These are phyloP conservation scores for Hypomecis atomaria DNA, from an alignment of 2,888 invertebrate species.

Conservation along the genomic window DNA sequence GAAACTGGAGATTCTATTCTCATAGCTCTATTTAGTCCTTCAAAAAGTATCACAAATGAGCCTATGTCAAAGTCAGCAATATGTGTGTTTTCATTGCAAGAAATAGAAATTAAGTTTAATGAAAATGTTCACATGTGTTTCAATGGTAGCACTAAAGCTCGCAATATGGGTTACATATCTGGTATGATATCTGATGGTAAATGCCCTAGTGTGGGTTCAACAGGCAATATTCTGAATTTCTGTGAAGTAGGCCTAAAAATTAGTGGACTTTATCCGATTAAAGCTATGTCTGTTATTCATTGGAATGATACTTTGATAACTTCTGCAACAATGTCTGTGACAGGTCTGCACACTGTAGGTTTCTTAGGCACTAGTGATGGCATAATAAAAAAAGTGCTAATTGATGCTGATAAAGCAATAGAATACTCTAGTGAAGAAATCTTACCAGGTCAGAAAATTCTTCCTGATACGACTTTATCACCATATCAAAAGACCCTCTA, in stretches of 20 bases:
- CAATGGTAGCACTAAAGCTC: conserved; percentile 96
- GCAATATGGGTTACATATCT: conserved; percentile 96
- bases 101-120: conserved; percentile 96
- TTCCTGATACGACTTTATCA: conserved; percentile 95
- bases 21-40: conserved; percentile 95
- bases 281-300: conserved; percentile 89
- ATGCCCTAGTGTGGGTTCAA: conserved; percentile 94
- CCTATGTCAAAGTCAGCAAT: conserved; percentile 93
- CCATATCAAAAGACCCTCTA: conserved; percentile 93
- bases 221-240: conserved; percentile 96
- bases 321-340: conserved; percentile 93
- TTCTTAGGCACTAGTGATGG: conserved; percentile 96
- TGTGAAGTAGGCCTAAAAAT: conserved; percentile 97
- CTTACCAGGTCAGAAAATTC: conserved; percentile 90
- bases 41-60: conserved; percentile 93
- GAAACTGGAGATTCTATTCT: conserved; percentile 92
- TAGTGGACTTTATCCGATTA: conserved; percentile 94
- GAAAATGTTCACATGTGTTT: conserved; percentile 99
- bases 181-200: conserved; percentile 96
- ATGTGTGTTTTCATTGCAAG: conserved; percentile 95
- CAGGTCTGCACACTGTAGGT: conserved; percentile 96
- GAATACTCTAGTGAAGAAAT: conserved; percentile 95
- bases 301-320: conserved; percentile 93
- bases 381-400: conserved; percentile 91
- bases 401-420: conserved; percentile 87